These are phyloP conservation scores for Dasysyrphus albostriatus DNA, from an alignment of 2,888 invertebrate species.

Conservation along the genomic window DNA sequence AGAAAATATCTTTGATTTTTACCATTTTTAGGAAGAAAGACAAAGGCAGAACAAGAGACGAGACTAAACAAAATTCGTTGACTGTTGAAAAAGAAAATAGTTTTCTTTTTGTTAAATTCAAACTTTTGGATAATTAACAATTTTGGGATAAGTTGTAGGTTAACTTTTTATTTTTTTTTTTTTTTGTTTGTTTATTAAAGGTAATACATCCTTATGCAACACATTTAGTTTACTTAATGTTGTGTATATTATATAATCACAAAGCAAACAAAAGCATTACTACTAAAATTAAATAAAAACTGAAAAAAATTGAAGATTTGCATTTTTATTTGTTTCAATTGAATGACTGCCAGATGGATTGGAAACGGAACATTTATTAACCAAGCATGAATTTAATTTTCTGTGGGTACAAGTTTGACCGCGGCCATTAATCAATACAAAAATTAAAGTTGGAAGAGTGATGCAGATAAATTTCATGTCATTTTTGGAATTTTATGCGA, in stretches of 20 bases:
- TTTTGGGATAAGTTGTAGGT: constrained; percentile 43
- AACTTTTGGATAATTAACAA: constrained; percentile 41
- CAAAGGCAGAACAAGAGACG: constrained; percentile 74
- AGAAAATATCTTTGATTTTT: neutral
- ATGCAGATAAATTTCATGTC: too few species aligned
- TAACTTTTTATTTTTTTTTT: constrained; percentile 25
- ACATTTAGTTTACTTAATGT: constrained; percentile 55
- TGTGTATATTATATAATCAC: constrained; percentile 54
- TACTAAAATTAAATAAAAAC: constrained; percentile 52
- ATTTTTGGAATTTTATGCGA: too few species aligned
- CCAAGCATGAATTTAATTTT: too few species aligned
- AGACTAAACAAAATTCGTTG: constrained; percentile 49
- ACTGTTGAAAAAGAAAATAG: constrained; percentile 45
- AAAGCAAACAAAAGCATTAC: constrained; percentile 38
- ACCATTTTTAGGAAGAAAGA: constrained; percentile 75
- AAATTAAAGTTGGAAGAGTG: too few species aligned
- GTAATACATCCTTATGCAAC: constrained; percentile 30
- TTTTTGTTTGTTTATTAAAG: constrained; percentile 19
- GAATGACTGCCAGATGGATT: too few species aligned
- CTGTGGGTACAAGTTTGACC: too few species aligned
- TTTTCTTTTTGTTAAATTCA: constrained; percentile 27
- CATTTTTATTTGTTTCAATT: neutral
- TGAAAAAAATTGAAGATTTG: constrained; percentile 35
- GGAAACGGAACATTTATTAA: too few species aligned
- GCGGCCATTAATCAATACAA: too few species aligned